Conservation (phyloP, 2,888 invertebrate genomes). For the Tetragnatha montana region DNA sequence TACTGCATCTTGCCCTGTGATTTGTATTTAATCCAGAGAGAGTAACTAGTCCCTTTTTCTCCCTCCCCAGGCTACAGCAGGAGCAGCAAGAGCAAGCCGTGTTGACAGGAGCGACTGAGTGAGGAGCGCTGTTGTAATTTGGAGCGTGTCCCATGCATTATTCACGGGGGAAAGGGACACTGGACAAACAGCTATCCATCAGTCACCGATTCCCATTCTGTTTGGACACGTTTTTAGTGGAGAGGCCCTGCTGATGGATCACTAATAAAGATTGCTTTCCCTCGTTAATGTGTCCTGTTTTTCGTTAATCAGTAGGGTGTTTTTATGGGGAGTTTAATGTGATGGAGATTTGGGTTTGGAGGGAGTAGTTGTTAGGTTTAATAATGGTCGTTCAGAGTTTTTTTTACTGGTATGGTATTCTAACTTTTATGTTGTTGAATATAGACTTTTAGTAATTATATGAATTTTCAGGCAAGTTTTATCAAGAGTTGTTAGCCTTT, state of each 20-base stretch:
- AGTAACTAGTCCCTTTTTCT: not conserved
- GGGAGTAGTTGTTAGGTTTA: too few relatives aligned
- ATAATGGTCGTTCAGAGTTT: too few relatives aligned
- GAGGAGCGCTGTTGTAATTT: conserved; percentile 48
- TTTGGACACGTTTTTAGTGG: conserved; percentile 30
- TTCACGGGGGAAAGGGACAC: conserved; percentile 39
- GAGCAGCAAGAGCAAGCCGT: not conserved
- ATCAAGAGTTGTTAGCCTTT: not conserved
- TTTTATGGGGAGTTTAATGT: not conserved
- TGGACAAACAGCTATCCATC: conserved; percentile 36
- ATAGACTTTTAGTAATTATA: not conserved
- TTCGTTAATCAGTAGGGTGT: not conserved
- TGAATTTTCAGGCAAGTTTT: not conserved
- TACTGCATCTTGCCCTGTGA: too few relatives aligned
- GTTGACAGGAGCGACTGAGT: conserved; percentile 33
- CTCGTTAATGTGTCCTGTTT: not conserved
- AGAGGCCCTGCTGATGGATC: not conserved
- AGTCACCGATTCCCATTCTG: conserved; percentile 23
- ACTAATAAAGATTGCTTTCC: conserved; percentile 2
- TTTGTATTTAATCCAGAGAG: not conserved
- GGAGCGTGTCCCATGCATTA: conserved; percentile 56
- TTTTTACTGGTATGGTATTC: too few relatives aligned
- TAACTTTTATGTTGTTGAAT: not conserved
- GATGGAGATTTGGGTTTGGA: not conserved
- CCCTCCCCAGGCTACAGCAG: not conserved